Evolutionary conservation across 2,113 vertebrate genomes (phyloP).

Genomic region (Sylvietta virens): DNA sequence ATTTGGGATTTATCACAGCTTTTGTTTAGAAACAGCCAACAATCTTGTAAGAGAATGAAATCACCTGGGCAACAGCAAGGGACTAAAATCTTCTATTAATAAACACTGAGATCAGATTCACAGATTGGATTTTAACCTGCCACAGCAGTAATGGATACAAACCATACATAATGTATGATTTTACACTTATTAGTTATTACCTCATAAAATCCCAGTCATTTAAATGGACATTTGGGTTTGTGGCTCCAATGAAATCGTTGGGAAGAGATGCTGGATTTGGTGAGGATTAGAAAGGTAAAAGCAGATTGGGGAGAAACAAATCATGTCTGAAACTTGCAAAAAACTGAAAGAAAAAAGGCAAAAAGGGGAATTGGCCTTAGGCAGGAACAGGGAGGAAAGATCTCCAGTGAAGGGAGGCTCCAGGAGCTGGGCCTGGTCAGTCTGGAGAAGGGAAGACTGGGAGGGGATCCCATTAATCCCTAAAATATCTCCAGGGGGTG

Average conservation of each 20-base stretch:
- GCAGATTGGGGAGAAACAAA: not conserved
- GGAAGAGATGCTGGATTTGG: not conserved
- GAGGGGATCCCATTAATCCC: not conserved
- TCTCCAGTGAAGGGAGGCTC: not conserved
- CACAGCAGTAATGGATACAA: not conserved
- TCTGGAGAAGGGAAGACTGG: not conserved
- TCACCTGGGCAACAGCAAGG: not conserved
- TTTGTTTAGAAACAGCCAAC: not conserved
- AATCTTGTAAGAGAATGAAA: not conserved
- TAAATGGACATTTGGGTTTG: not conserved
- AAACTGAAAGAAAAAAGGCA: not conserved
- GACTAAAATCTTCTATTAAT: not conserved
- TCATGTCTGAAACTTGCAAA: not conserved
- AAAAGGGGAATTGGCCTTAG: not conserved
- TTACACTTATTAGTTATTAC: not conserved
- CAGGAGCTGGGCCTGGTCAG: not conserved
- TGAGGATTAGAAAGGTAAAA: not conserved
- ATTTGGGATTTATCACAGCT: not conserved
- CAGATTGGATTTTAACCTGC: not conserved
- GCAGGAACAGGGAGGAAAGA: not conserved
- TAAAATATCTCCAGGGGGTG: not conserved
- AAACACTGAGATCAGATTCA: not conserved
- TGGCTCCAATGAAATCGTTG: not conserved
- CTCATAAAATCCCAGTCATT: not conserved
- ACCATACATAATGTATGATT: not conserved